Evolutionary conservation across 2,888 invertebrate species (phyloP).

Genomic region (Drosophila mercatorum): DNA sequence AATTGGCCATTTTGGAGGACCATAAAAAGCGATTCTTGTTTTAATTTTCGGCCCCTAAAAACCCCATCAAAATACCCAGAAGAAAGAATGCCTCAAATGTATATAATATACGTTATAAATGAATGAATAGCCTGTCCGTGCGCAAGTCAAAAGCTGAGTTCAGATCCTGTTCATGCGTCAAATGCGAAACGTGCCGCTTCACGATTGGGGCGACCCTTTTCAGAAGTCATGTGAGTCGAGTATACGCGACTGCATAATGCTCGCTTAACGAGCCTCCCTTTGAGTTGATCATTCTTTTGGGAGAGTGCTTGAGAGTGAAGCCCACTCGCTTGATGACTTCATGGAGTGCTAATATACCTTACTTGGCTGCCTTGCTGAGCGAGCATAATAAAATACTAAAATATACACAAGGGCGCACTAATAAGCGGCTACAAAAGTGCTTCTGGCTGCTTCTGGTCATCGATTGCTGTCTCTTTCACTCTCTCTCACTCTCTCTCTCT

Average conservation of each 20-base stretch:
- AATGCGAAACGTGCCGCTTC: conserved; percentile 71
- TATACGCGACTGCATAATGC: neutral
- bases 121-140: conserved; percentile 67
- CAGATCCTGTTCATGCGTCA: conserved; percentile 57
- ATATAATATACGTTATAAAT: conserved; percentile 23
- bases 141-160: conserved; percentile 35
- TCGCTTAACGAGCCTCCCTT: neutral
- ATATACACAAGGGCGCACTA: conserved; percentile 66
- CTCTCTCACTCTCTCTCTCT: neutral
- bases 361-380: neutral
- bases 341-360: neutral
- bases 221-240: neutral
- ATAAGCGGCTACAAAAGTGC: conserved; percentile 79
- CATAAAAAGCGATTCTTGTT: conserved; percentile 48
- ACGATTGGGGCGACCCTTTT: conserved; percentile 15
- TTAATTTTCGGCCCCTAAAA: neutral
- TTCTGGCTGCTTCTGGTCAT: conserved; percentile 81
- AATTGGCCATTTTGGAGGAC: conserved; percentile 24
- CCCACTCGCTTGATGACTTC: no score
- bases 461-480: conserved; percentile 27
- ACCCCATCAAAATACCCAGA: neutral
- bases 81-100: conserved; percentile 4
- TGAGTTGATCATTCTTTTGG: neutral
- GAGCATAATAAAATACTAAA: conserved; percentile 31
- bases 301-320: no score